Evolutionary conservation across 1,140 invertebrate species (phyloP), one percentile per base, ranked within the genome.

Genomic region (Caenorhabditis briggsae): DNA sequence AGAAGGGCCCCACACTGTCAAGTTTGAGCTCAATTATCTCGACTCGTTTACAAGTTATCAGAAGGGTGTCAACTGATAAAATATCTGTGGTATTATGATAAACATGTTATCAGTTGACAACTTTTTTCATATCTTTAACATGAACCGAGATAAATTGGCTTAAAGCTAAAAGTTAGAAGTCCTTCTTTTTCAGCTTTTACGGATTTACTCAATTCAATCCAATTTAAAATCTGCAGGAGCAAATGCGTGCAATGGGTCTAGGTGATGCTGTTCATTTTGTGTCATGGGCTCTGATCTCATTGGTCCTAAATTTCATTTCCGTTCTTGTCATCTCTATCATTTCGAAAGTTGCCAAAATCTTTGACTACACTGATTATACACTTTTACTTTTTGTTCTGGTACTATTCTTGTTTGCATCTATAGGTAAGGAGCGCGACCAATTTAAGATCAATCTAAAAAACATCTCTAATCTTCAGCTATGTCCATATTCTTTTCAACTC

Each of bases 201-300:
- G 33, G 33, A 33, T 2, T 33, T 2, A 33, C 33, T 33, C 33
- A 23, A 48, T 48, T 46, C 82, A 18, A 48, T 25, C 33, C 33
- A 23, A 8, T 58, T 12, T 0, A 9, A 12, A 18, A 0, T 41
- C 43, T 86, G 14, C 85, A 86, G 92, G 94, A 94, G 91, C 93
- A 91, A 82, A 91, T 93, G 89, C 82, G 89, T 55, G 90, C 90
- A 6, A 90, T 93, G 90, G 92, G 90, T 78, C 90, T 94, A 9
- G 92, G 92, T 14, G 94, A 94, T 88, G 92, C 91, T 5, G 92
- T 94, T 7, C 94, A 94, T 89, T 94, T 94, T 93, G 18, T 94
- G 41, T 93, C 93, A 16, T 94, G 94, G 94, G 94, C 94, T 87
- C 92, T 94, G 41, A 93, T 93, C 53, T 92, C 93, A 16, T 93